Base-by-base conservation (phyloP, 2,113 vertebrate genomes). In the Scalopus aquaticus region DNA sequence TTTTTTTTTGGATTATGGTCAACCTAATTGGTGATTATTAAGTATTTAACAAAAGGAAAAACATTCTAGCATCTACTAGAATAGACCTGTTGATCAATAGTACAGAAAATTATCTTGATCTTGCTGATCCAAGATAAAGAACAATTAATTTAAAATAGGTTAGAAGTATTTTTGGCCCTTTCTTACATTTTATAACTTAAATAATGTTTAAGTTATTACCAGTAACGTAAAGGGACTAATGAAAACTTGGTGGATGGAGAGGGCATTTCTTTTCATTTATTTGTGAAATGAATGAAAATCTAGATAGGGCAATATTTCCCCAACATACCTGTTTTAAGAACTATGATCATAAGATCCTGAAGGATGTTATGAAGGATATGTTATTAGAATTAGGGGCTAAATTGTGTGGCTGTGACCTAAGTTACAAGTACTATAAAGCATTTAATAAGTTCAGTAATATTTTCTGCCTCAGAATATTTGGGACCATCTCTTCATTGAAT, bases 11-110 rank as follows among this genome's bases (percentile, higher is more conserved):
- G 32, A 4, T 85, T 64, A 39, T 91, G 44, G 95, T 88, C 90
- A 93, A 89, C 20, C 58, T 92, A 86, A 44, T 74, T 39, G 42
- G 46, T 93, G 67, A 79, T 83, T 93, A 94, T 88, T 93, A 90
- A 80, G 28, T 87, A 37, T 89, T 60, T 95, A 70, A 28, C 3
- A 60, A 91, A 86, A 67, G 32, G 44, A 77, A 73, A 84, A 83
- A 46, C 24, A 79, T 56, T 62, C 67, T 84, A 16, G 56, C 49
- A 37, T 54, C 35, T 70, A 9, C 24, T 83, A 76, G 42, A 78
- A 67, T 37, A 83, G 22, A 32, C 2, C 39, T 42, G 11, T 79
- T 90, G 24, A 30, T 69, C 72, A 85, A 82, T 42, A 90, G 35
- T 69, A n/a, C 93, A 60, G 19, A 76, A 82, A 89, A 60, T 30